Evolutionary conservation across 1,140 invertebrate species (phyloP).

Genomic region (Drosophila sulfurigaster): DNA sequence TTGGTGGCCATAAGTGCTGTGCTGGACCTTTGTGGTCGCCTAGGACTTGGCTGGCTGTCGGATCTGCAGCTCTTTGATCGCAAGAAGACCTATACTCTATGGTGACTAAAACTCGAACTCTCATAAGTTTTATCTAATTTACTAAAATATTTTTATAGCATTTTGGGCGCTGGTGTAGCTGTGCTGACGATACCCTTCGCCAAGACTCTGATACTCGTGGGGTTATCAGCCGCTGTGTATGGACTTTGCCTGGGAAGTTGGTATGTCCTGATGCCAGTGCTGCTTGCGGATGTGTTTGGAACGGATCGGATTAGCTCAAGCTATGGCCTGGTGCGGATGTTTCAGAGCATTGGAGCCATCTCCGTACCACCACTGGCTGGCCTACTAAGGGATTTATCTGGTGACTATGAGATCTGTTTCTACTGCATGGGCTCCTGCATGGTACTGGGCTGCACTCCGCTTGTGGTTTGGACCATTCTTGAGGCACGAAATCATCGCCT

Average conservation of each 20-base stretch:
- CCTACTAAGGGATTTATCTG: conserved; percentile 88
- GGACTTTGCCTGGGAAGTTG: conserved; percentile 90
- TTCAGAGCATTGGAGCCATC: conserved; percentile 90
- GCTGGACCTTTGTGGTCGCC: conserved; percentile 89
- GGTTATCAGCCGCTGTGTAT: conserved; percentile 87
- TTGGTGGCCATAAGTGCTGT: conserved; percentile 90
- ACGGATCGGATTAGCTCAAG: conserved; percentile 90
- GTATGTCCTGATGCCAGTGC: conserved; percentile 90
- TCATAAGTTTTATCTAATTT: neutral
- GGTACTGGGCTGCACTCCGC: conserved; percentile 89
- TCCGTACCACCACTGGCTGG: conserved; percentile 90
- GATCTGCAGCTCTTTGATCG: conserved; percentile 90
- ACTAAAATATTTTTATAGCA: conserved; percentile 85
- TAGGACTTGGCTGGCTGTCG: conserved; percentile 89
- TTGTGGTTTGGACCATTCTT: conserved; percentile 85
- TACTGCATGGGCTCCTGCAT: conserved; percentile 91
- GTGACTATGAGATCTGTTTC: conserved; percentile 89
- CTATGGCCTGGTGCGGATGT: conserved; percentile 90
- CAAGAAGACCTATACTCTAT: conserved; percentile 89
- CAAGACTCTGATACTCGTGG: conserved; percentile 88
- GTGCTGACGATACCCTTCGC: conserved; percentile 89
- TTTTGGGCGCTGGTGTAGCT: conserved; percentile 88
- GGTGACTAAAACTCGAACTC: conserved; percentile 84
- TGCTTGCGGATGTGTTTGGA: conserved; percentile 90
- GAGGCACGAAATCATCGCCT: conserved; percentile 73